phyloP scores from a whole-genome alignment of 2,888 invertebrate genomes.

The Bellardia pandia region DNA sequence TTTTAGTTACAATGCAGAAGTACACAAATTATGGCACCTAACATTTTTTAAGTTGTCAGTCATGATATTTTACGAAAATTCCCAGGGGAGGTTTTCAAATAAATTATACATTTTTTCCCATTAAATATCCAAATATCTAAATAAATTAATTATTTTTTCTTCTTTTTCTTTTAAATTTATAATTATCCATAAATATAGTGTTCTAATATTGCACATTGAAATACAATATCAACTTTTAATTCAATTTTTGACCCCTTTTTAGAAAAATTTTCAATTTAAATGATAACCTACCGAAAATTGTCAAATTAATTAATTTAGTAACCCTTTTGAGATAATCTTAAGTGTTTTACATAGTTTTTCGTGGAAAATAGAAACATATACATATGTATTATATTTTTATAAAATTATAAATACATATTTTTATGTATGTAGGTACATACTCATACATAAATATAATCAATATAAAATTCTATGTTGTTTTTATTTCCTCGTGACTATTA shows the following conservation, averaged over 20 bases:
- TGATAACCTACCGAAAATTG: conserved; percentile 2
- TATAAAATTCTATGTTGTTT: not conserved
- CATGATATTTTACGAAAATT: too few species aligned
- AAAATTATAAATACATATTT: too few species aligned
- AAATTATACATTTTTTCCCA: too few species aligned
- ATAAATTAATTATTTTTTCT: too few species aligned
- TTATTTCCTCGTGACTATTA: not conserved
- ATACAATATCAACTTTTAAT: not conserved
- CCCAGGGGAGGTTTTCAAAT: too few species aligned
- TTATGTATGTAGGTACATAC: too few species aligned
- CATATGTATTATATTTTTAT: too few species aligned
- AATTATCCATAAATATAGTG: not conserved
- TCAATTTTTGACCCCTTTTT: not conserved
- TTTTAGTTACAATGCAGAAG: not conserved
- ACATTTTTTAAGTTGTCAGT: too few species aligned
- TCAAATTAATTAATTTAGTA: not conserved
- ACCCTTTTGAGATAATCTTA: not conserved
- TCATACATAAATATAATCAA: not conserved
- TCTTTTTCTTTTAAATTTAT: not conserved
- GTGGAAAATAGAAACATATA: not conserved
- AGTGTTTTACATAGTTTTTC: not conserved
- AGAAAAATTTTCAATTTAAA: not conserved
- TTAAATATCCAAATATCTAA: too few species aligned
- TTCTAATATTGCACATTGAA: not conserved
- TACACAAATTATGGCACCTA: not conserved